Conservation (phyloP, 2,797 vertebrate species). For the Enteromius argenteus region DNA sequence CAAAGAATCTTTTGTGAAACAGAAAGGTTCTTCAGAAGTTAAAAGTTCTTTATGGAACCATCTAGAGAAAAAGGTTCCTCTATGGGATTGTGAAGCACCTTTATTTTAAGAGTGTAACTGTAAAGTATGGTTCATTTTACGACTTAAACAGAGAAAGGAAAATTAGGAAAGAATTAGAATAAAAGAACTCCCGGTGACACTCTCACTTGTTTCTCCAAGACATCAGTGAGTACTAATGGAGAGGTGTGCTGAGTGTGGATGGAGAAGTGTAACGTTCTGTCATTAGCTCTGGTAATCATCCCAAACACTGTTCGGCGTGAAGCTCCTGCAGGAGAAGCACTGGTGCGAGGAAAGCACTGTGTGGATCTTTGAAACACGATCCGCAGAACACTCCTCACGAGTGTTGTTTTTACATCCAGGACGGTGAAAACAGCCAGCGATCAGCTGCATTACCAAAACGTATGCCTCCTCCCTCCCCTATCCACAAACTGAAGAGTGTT, state of each 20-base stretch:
- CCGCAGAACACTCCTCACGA: conserved; percentile 76
- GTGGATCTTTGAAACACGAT: conserved; percentile 82
- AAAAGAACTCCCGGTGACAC: too few relatives aligned
- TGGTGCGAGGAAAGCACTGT: conserved; percentile 59
- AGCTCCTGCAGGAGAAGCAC: conserved; percentile 76
- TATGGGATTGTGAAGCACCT: too few relatives aligned
- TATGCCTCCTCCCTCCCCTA: conserved; percentile 20
- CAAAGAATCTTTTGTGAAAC: not conserved
- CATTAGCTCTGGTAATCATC: conserved; percentile 27
- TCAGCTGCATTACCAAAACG: conserved; percentile 67
- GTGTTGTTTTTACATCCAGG: conserved; percentile 81
- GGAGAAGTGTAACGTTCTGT: conserved; percentile 31
- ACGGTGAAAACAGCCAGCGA: not conserved
- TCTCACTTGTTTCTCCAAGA: not conserved
- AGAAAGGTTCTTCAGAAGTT: not conserved
- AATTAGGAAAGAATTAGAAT: not conserved
- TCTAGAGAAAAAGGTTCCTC: not conserved
- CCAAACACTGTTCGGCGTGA: conserved; percentile 69
- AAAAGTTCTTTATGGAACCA: not conserved
- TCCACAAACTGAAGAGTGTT: conserved; percentile 30
- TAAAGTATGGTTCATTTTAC: not conserved
- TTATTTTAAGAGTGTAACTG: too few relatives aligned
- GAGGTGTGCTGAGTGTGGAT: not conserved
- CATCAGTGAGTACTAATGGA: not conserved
- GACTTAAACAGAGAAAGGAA: not conserved